Conservation (phyloP, 2,888 invertebrate species). For the Eudemis profundana region DNA sequence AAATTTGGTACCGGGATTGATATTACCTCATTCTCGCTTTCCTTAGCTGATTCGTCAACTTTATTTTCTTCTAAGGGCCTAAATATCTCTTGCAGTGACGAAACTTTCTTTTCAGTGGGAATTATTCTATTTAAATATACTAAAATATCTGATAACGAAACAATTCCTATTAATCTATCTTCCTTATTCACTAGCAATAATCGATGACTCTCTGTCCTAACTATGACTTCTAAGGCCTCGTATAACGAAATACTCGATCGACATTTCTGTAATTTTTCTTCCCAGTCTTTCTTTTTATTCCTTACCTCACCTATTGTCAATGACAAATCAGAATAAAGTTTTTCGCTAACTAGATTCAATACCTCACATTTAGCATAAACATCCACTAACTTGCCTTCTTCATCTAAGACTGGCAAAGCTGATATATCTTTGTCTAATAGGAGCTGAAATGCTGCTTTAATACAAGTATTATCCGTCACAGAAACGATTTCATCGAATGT, state of each 20-base stretch:
- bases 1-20: constrained; percentile 75
- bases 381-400: constrained; percentile 72
- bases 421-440: constrained; percentile 79
- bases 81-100: constrained; percentile 81
- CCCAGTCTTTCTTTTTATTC: constrained; percentile 95
- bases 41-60: constrained; percentile 75
- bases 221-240: constrained; percentile 95
- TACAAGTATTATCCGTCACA: constrained; percentile 72
- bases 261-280: constrained; percentile 96
- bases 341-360: constrained; percentile 94
- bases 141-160: constrained; percentile 81
- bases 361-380: constrained; percentile 83
- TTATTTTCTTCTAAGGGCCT: constrained; percentile 80
- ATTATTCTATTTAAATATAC: constrained; percentile 82
- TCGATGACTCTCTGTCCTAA: constrained; percentile 92
- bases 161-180: constrained; percentile 78
- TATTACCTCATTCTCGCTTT: constrained; percentile 76
- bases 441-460: constrained; percentile 77
- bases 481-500: constrained; percentile 77
- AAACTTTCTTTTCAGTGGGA: constrained; percentile 79
- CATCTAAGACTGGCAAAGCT: constrained; percentile 77
- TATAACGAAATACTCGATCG: constrained; percentile 93
- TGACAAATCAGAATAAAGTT: constrained; percentile 96
- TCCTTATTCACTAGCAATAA: constrained; percentile 82
- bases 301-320: constrained; percentile 94